Base-by-base conservation (phyloP, 2,797 vertebrate genomes). In the Poeciliopsis infans region DNA sequence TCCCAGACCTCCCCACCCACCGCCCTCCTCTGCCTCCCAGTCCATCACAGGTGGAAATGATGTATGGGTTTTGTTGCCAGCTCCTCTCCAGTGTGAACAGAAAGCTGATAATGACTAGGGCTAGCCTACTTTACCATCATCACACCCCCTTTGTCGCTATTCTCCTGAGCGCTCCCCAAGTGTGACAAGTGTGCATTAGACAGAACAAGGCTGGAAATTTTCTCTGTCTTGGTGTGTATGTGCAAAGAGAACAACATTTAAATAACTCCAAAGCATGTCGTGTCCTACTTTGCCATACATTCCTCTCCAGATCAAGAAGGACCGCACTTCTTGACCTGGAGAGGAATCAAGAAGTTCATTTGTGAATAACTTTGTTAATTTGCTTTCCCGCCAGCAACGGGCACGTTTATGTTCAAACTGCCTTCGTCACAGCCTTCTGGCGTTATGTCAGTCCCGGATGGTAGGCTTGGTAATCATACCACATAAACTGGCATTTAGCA, bases 331-430 rank as follows among this genome's bases (percentile, higher is more conserved):
- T 31, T 31, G 31, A 31, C 31, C 31, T 31, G 31, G 31, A 31
- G 31, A 31, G 31, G 31, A 31, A 31, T 31, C 31, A 31, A 31
- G 31, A 31, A 31, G 31, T 31, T 31, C 84, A 86, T 84, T 85
- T 89, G 89, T 91, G 93, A 93, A 93, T 92, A 93, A 91, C 85
- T 87, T 85, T 53, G 78, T 86, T 90, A 90, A 95, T 93, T 91
- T 89, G 85, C 86, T 84, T 88, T 92, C 91, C 93, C 86, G 87
- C 94, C 92, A 92, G 89, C 83, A 87, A 85, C 77, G 73, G 86
- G 82, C 85, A 80, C 83, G 79, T 87, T 93, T 86, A 75, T 89
- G 87, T 87, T 86, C 28, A 70, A 86, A 85, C 81, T 76, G 85
- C 83, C 87, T 90, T 74, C 31, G 75, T 78, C 79, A 77, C 87